Evolutionary conservation across 2,888 invertebrate genomes (phyloP), one percentile per base, ranked within the genome.

Genomic region (Diachrysia chrysitis): DNA sequence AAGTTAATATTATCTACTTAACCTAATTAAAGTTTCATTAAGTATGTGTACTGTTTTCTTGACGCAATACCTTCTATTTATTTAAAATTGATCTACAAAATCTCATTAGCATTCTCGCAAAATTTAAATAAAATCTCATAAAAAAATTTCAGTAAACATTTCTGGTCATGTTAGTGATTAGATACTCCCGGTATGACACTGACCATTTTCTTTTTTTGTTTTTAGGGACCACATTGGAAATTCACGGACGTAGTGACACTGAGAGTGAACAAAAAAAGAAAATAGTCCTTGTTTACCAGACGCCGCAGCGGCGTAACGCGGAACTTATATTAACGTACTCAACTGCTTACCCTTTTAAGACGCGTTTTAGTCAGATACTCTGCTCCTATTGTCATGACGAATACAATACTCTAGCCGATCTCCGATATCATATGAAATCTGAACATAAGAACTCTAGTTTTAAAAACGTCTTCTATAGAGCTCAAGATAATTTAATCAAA

Each of bases 211-310:
- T 93, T 93, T 92, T 46, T 93, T 92, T 93, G 90, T 93, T 95
- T 95, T 93, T 95, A 95, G 95, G 95, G 86, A 84, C 89, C 88
- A 90, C 89, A 87, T 91, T 93, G 93, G 92, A 92, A 91, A 90
- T 93, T 84, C 90, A 89, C 81, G 89, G 92, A 82, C 90, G 89
- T 92, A 91, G 81, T 87, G 88, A 91, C 80, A 88, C 81, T 87
- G 90, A 90, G 79, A 88, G 78, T 85, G 90, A 90, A 81, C 82
- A 85, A 83, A 92, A 90, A 92, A 91, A 91, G 92, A 94, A 92
- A 93, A 91, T 95, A 77, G 86, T 94, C 78, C 92, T 94, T 85
- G 90, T 94, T 73, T 91, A 90, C 89, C 93, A 93, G 88, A 90
- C 92, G 76, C 93, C 93, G 62, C 94, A 94, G 85, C 88, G 95